A percentile compares a stretch with the other conserved stretches of the same genome.
Evolutionary conservation across 2,797 vertebrate species (phyloP).

Genomic region (Coranthus polyacanthus): DNA sequence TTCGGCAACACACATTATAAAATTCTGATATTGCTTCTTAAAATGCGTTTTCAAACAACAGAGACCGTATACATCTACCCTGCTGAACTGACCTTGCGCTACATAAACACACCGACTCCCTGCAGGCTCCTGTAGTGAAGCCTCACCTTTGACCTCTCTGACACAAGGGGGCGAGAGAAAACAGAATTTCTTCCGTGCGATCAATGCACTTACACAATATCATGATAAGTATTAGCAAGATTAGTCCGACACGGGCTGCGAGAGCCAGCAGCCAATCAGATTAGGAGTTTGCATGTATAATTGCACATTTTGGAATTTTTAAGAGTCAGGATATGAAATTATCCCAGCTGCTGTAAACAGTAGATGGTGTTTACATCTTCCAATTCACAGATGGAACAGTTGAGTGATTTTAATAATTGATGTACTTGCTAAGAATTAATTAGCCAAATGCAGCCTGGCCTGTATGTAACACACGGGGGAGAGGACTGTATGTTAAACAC

Average conservation of each 20-base stretch:
- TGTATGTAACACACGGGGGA: slow-evolving; percentile 16
- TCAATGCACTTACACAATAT: slow-evolving; percentile 19
- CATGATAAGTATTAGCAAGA: neutral
- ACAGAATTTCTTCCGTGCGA: slow-evolving; percentile 2
- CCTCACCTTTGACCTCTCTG: slow-evolving; percentile 34
- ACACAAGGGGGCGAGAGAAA: neutral
- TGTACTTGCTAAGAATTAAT: slow-evolving; percentile 56
- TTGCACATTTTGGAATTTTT: slow-evolving; percentile 9
- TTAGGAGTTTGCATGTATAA: neutral
- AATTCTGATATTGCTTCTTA: no score
- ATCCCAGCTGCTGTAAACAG: slow-evolving; percentile 37
- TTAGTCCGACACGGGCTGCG: neutral
- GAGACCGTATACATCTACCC: no score
- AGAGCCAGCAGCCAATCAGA: slow-evolving; percentile 9
- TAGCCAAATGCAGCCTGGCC: slow-evolving; percentile 38
- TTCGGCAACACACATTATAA: no score
- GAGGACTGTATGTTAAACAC: neutral
- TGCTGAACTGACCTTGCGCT: slow-evolving; percentile 4
- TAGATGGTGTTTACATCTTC: slow-evolving; percentile 47
- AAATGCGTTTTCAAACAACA: neutral
- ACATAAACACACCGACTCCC: neutral
- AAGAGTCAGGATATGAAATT: slow-evolving; percentile 30
- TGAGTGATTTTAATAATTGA: slow-evolving; percentile 60
- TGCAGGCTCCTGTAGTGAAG: neutral
- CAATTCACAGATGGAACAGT: slow-evolving; percentile 53